Evolutionary conservation across 2,888 invertebrate genomes (phyloP).

Genomic region (Eudasyphora cyanicolor): DNA sequence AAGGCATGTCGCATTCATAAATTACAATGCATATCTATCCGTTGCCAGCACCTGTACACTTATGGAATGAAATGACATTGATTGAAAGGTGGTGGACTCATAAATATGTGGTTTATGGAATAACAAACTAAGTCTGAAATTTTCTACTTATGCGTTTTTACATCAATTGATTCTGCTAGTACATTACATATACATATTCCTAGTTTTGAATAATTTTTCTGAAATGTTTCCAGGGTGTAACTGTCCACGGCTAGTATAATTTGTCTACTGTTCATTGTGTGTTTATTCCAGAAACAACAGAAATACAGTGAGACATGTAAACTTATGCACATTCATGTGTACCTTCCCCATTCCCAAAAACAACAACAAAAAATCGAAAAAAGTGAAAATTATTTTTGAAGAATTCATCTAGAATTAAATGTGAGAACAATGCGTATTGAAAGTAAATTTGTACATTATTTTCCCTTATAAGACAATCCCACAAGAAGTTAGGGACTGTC

Average conservation of each 20-base stretch:
- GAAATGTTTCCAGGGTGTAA: too few relatives aligned
- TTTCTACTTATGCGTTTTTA: too few relatives aligned
- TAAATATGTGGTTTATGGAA: too few relatives aligned
- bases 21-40: background rate
- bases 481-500: background rate
- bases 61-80: background rate
- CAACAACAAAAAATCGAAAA: background rate
- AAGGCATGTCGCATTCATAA: background rate
- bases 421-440: background rate
- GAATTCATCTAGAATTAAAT: background rate
- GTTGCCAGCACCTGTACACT: constrained; percentile 1
- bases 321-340: background rate
- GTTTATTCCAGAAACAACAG: too few relatives aligned
- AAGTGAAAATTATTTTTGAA: background rate
- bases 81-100: too few relatives aligned
- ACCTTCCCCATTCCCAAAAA: too few relatives aligned
- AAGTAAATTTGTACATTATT: background rate
- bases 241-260: too few relatives aligned
- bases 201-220: too few relatives aligned
- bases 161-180: too few relatives aligned
- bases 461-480: background rate
- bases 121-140: background rate
- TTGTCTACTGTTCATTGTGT: too few relatives aligned
- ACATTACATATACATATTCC: too few relatives aligned
- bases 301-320: background rate